Conservation (phyloP, 2,113 vertebrate genomes). For the Laticauda colubrina region DNA sequence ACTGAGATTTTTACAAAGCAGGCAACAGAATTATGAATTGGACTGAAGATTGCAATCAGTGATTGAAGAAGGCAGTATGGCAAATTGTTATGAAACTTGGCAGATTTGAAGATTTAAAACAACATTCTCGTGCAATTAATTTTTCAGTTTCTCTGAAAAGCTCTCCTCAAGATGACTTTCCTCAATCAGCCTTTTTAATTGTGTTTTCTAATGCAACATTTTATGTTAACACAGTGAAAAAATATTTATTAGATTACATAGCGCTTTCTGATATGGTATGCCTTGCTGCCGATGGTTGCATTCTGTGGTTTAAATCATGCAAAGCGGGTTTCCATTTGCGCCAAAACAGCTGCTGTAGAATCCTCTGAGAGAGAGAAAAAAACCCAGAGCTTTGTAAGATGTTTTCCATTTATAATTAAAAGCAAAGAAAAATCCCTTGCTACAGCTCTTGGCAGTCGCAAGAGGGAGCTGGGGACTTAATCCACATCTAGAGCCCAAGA, state of each 20-base stretch:
- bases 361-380: neutral
- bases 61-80: constrained; percentile 76
- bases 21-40: constrained; percentile 19
- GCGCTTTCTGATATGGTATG: neutral
- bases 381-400: neutral
- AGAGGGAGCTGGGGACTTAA: constrained; percentile 28
- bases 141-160: constrained; percentile 36
- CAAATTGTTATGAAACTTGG: constrained; percentile 72
- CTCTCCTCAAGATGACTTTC: neutral
- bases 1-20: constrained; percentile 36
- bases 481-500: neutral
- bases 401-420: neutral
- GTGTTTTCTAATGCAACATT: neutral
- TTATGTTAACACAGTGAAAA: neutral
- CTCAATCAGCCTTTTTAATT: neutral
- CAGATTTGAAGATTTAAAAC: constrained; percentile 45
- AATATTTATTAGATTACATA: neutral
- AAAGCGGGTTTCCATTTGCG: neutral
- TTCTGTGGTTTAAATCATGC: neutral
- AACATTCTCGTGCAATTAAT: constrained; percentile 49
- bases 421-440: neutral
- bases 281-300: neutral
- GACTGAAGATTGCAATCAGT: constrained; percentile 54
- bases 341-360: constrained; percentile 6
- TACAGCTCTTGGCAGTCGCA: constrained; percentile 20